Base-by-base conservation (phyloP, 2,797 vertebrate genomes). In the Mormyrus hasselquistii region DNA sequence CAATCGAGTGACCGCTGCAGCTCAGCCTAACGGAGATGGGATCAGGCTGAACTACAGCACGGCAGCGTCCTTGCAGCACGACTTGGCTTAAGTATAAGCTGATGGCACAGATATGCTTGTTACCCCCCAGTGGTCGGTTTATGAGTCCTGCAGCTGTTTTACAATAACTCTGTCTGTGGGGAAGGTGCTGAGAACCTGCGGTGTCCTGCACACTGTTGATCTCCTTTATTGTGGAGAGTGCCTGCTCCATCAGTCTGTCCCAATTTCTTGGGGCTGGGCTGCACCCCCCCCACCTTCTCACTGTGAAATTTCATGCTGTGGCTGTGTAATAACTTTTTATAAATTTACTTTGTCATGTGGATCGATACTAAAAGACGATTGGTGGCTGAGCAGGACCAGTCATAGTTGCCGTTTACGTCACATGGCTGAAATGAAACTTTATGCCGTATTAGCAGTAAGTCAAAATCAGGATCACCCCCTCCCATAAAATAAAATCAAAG, bases 221-320 rank as follows among this genome's bases (percentile, higher is more conserved):
- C 73, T 79, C 73, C 41, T 41, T 79, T 79, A 79, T 41, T 79
- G 73, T n/a, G 73, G 0, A 79, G 73, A 79, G 38, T 1, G 41
- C 16, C 41, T 22, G 8, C 16, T 47, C 76, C 41, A 47, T 82
- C 38, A 82, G 16, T 82, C 76, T 82, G 76, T 47, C 76, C 76
- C 76, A 22, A 5, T 82, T 47, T 82, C 38, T n/a, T 3, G 19
- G 41, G 41, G 19, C 5, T 44, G 76, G 16, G 14, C 38, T 2
- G 6, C 65, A 59, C 19, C 22, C 59, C 62, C 25, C 14, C 2
- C 38, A 6, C 34, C 16, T 79, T 9, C 76, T 8, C 16, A 19
- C 76, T 47, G 76, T 47, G 76, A 82, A 82, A 82, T 82, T 82
- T 82, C 76, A 82, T 82, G 76, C 76, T 82, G 38, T 22, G 41